Percentiles rank a stretch among this genome's conserved stretches.
Conservation (phyloP, 1,140 invertebrate genomes). For the Rhyacophila brunnea region DNA sequence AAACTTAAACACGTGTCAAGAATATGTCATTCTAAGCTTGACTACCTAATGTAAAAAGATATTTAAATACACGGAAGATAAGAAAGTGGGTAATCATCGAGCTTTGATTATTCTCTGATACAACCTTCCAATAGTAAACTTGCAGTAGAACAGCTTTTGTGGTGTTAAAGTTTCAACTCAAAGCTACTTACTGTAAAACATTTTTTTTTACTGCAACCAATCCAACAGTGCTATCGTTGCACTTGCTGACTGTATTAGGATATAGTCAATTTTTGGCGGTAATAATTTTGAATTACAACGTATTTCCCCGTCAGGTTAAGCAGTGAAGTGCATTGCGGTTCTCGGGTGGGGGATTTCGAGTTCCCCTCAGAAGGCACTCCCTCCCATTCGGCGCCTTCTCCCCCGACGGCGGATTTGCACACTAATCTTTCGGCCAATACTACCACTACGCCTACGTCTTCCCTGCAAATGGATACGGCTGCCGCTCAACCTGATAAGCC, state of each 20-base stretch:
- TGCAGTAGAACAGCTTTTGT: slow-evolving; percentile 3
- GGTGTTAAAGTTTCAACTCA: neutral
- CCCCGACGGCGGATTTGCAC: slow-evolving; percentile 6
- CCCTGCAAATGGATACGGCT: slow-evolving; percentile 29
- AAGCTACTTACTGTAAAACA: neutral
- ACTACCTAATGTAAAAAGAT: too few relatives aligned
- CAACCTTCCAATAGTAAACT: neutral
- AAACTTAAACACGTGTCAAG: too few relatives aligned
- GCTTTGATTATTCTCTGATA: slow-evolving; percentile 2
- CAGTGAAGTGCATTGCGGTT: slow-evolving; percentile 39
- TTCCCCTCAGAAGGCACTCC: slow-evolving; percentile 42
- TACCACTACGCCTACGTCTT: slow-evolving; percentile 20
- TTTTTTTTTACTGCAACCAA: neutral
- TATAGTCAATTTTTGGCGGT: too few relatives aligned
- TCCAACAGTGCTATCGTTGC: too few relatives aligned
- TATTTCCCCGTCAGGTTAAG: slow-evolving; percentile 40
- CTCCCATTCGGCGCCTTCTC: slow-evolving; percentile 37
- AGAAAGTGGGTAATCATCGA: neutral
- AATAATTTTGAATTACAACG: neutral
- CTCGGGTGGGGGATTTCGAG: slow-evolving; percentile 40
- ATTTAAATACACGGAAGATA: neutral
- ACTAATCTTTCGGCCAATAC: neutral
- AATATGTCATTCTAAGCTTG: too few relatives aligned
- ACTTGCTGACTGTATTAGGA: too few relatives aligned
- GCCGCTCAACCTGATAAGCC: slow-evolving; percentile 26